A percentile compares a stretch with the other conserved stretches of the same genome.
phyloP scores from a whole-genome alignment of 2,797 vertebrate genomes.

The Lepus oiostolus region DNA sequence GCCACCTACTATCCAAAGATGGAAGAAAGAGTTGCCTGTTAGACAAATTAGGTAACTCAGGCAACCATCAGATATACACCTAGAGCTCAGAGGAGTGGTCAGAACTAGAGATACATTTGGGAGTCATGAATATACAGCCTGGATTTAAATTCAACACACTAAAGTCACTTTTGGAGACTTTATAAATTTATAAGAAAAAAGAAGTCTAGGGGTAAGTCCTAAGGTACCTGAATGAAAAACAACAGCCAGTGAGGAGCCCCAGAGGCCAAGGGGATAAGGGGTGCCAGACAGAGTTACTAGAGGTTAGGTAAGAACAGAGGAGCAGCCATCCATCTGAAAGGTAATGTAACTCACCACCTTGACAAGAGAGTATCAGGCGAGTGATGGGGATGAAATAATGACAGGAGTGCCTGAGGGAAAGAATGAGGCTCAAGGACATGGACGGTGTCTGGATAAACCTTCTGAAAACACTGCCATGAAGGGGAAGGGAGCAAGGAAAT shows the following conservation, averaged over 20 bases:
- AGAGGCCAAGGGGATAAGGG: slow-evolving; percentile 7
- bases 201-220: not conserved
- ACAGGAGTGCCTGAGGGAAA: not conserved
- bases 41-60: not conserved
- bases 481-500: slow-evolving; percentile 10
- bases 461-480: slow-evolving; percentile 25
- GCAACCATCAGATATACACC: not conserved
- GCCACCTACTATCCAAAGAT: not conserved
- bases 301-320: slow-evolving; percentile 9
- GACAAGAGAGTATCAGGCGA: not conserved
- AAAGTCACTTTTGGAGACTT: slow-evolving; percentile 3
- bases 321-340: not conserved
- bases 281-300: not conserved
- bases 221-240: not conserved
- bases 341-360: not conserved
- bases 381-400: not conserved
- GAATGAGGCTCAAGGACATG: not conserved
- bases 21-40: not conserved
- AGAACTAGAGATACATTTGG: not conserved
- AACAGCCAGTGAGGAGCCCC: not conserved
- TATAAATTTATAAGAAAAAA: slow-evolving; percentile 4
- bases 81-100: not conserved
- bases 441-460: not conserved
- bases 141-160: slow-evolving; percentile 19
- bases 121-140: not conserved